phyloP scores from a whole-genome alignment of 2,797 vertebrate species.

The Bucorvus abyssinicus region DNA sequence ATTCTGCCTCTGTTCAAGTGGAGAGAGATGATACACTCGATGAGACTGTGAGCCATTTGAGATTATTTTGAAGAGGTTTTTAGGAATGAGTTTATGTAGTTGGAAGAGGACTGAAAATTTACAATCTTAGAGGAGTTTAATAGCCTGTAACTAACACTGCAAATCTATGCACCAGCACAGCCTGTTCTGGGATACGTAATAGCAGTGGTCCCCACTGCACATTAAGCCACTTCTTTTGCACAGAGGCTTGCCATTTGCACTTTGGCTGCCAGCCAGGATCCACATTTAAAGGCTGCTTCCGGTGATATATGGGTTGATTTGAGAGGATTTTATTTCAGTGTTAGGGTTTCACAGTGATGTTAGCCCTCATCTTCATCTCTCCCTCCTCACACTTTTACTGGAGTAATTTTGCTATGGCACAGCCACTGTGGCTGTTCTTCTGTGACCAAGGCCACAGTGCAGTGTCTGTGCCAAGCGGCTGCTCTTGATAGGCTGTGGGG shows the following conservation, averaged over 20 bases:
- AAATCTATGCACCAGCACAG: conserved; percentile 36
- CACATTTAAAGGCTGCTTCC: conserved; percentile 19
- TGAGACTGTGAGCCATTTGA: neutral
- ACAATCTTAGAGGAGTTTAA: neutral
- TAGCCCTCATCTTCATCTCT: neutral
- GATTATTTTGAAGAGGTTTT: neutral
- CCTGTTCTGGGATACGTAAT: neutral
- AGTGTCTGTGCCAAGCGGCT: accelerated
- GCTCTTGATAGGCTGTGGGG: neutral
- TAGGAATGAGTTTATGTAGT: neutral
- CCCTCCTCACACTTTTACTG: neutral
- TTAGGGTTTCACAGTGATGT: neutral
- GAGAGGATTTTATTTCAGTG: neutral
- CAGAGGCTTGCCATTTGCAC: neutral
- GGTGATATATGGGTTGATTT: neutral
- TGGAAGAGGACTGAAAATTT: neutral
- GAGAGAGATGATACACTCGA: neutral
- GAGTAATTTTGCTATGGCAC: neutral
- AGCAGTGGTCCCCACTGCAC: neutral
- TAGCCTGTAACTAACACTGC: conserved; percentile 20
- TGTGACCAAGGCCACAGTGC: neutral
- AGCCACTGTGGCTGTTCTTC: accelerated
- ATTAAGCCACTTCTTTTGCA: neutral
- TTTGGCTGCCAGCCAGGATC: conserved; percentile 33
- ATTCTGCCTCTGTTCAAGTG: neutral